Conservation (phyloP, 2,888 invertebrate genomes). For the Drosophila sordidula region DNA sequence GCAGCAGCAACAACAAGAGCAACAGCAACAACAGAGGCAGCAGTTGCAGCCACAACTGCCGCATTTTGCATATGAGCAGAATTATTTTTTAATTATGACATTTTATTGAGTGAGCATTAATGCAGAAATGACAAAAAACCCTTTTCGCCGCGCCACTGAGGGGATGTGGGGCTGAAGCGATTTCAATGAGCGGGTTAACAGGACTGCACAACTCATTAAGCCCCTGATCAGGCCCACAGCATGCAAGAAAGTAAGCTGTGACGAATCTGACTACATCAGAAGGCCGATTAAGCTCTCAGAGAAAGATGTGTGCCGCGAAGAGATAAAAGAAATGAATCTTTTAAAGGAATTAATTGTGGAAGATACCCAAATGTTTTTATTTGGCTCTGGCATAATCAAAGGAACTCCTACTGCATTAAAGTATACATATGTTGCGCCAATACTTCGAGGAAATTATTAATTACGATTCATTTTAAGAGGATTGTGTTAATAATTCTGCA, state of each 20-base stretch:
- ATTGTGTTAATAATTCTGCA: no score
- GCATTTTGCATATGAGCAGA: constrained; percentile 44
- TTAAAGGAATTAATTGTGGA: not conserved
- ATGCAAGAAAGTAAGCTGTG: not conserved
- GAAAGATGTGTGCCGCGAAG: no score
- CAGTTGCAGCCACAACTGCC: constrained; percentile 26
- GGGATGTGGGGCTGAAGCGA: not conserved
- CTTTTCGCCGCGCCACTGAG: constrained; percentile 25
- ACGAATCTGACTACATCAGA: not conserved
- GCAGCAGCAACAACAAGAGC: constrained; percentile 33
- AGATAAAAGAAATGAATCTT: not conserved
- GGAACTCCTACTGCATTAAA: no score
- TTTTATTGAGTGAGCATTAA: constrained; percentile 78
- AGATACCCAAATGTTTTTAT: not conserved
- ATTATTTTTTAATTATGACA: constrained; percentile 78
- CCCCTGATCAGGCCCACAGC: constrained; percentile 9
- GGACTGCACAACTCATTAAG: constrained; percentile 22
- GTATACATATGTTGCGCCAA: no score
- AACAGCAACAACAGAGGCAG: constrained; percentile 24
- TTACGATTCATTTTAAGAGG: no score
- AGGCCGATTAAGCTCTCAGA: not conserved
- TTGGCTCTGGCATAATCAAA: not conserved
- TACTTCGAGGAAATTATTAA: no score
- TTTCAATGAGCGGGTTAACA: constrained; percentile 38
- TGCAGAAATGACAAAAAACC: constrained; percentile 52